Evolutionary conservation across 1,140 invertebrate species (phyloP), one percentile per base, ranked within the genome.

Genomic region (Polypedilum pembai): DNA sequence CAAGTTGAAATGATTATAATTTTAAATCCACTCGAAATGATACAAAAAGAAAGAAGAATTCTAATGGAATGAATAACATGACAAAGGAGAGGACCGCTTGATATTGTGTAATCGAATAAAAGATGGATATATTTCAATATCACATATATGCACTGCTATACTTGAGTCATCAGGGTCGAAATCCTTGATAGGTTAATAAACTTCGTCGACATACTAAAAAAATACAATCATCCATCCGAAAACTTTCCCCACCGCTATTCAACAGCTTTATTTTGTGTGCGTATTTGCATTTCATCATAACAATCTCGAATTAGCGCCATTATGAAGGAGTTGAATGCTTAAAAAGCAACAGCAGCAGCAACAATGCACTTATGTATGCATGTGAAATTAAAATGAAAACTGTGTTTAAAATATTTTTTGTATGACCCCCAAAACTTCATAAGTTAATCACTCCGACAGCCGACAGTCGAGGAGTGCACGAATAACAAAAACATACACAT

Each of bases 391-490:
- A 12, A 56, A 56, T 15, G 45, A n/a, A n/a, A 56, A 56, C 45
- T 56, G 12, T 56, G 4, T 56, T 15, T n/a, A 15, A 56, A 56
- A n/a, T 15, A 56, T 56, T 56, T 15, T 18, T 20, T 18, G 17
- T 20, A 18, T 69, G 65, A 20, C 65, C 65, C 65, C 65, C 65
- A 69, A 69, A 69, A 21, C 17, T 69, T 69, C 20, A 56, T 56
- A n/a, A 56, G 12, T 56, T 56, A 56, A n/a, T 56, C 12, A 15
- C 45, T 15, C 24, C 24, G 24, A 33, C 24, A 33, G 24, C 24
- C 24, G 45, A n/a, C 45, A 56, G 12, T 56, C 45, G 45, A 56
- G 24, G 24, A 33, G 24, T 33, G 24, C 24, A 33, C 24, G 24
- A 33, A 33, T 56, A 12, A 56, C 45, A 56, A 12, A 12, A 45